Percentiles rank a stretch among this genome's conserved stretches.
These are phyloP conservation scores for Sminthopsis crassicaudata DNA, from an alignment of 2,113 vertebrate genomes.

Conservation along the genomic window DNA sequence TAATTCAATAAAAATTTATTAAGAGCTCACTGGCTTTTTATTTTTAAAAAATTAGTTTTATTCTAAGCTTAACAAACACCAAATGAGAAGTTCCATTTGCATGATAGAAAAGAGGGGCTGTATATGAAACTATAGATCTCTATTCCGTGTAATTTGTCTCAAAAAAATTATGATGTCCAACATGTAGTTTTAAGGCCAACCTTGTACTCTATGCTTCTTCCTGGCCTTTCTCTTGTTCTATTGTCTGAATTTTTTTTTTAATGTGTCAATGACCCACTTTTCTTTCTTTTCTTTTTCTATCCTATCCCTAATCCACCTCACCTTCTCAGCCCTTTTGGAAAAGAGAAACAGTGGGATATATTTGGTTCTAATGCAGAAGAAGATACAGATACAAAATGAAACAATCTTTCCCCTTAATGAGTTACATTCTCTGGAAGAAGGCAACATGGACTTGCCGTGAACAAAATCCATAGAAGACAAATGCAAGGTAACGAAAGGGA, in stretches of 20 bases:
- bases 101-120: neutral
- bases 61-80: neutral
- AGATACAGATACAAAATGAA: no score
- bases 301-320: no score
- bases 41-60: neutral
- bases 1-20: neutral
- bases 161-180: no score
- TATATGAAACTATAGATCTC: neutral
- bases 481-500: no score
- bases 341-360: neutral
- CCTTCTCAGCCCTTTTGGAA: no score
- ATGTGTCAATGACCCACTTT: no score
- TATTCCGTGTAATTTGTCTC: neutral
- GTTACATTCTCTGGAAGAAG: neutral
- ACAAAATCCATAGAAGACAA: no score
- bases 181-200: no score
- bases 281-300: no score
- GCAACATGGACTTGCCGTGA: no score
- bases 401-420: neutral
- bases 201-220: neutral
- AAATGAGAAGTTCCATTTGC: neutral
- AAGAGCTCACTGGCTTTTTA: neutral
- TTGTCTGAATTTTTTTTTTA: neutral
- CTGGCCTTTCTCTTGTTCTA: neutral
- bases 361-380: neutral